These are phyloP conservation scores for Palaemon carinicauda DNA, from an alignment of 1,140 invertebrate genomes.

Conservation along the genomic window DNA sequence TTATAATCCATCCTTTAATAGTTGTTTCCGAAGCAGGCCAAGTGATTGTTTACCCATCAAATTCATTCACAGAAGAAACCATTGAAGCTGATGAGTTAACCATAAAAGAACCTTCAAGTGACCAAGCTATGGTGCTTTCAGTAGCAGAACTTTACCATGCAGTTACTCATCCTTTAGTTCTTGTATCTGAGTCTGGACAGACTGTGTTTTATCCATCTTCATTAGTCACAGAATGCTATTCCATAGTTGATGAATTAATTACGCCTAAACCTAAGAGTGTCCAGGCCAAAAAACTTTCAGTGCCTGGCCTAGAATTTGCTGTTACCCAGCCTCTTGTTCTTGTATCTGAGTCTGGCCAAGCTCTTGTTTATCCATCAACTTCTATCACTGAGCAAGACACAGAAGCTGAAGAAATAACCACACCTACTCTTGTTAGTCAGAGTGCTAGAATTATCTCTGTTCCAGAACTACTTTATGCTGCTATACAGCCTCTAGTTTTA, in stretches of 20 bases:
- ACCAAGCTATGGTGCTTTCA: background rate
- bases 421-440: background rate
- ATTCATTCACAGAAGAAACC: too few species aligned
- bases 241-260: background rate
- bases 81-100: background rate
- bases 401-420: background rate
- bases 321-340: background rate
- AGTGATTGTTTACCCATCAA: background rate
- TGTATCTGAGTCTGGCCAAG: slow-evolving; percentile 22
- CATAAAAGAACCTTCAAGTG: background rate
- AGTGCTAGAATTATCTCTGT: background rate
- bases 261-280: background rate
- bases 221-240: background rate
- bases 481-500: background rate
- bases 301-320: slow-evolving; percentile 22
- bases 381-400: background rate
- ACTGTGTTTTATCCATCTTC: background rate
- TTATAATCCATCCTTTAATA: background rate
- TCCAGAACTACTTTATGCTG: slow-evolving; percentile 15
- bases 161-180: background rate
- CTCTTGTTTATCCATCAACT: background rate
- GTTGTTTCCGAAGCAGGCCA: background rate
- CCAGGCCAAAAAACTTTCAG: background rate
- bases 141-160: slow-evolving; percentile 9
- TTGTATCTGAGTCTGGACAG: slow-evolving; percentile 14